Conservation (phyloP, 2,888 invertebrate species). For the Dyspetes luteomarginatus region DNA sequence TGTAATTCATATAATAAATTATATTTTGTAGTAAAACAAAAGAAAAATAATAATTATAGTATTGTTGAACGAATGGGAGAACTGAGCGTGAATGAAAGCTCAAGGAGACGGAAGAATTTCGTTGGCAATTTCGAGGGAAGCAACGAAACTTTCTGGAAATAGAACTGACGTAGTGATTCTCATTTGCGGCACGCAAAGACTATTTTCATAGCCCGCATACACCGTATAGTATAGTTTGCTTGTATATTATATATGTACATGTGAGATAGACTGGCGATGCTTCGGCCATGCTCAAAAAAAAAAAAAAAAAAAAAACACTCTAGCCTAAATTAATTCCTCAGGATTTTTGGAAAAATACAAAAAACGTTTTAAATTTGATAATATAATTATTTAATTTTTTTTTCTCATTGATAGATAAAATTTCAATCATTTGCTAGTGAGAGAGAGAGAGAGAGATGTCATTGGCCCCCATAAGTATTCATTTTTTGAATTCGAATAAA, state of each 20-base stretch:
- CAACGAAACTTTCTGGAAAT: conserved; percentile 53
- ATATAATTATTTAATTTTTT: not conserved
- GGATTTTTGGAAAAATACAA: not conserved
- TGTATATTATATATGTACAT: not conserved
- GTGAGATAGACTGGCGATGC: too few species aligned
- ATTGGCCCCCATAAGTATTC: too few species aligned
- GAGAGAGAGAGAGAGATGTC: too few species aligned
- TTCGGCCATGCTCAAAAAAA: not conserved
- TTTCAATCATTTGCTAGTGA: too few species aligned
- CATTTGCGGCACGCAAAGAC: conserved; percentile 21
- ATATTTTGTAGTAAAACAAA: not conserved
- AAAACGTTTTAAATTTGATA: not conserved
- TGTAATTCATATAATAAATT: too few species aligned
- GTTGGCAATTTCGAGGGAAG: conserved; percentile 5
- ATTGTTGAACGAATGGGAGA: not conserved
- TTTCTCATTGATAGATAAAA: not conserved
- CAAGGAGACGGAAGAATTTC: conserved; percentile 28
- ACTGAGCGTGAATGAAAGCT: conserved; percentile 15
- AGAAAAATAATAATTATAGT: not conserved
- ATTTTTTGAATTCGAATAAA: too few species aligned
- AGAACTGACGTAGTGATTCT: conserved; percentile 54
- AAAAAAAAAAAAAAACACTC: conserved; percentile 1
- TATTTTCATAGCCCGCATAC: conserved; percentile 38
- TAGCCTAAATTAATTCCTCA: not conserved
- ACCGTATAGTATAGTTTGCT: not conserved